Percentiles rank a stretch among this genome's conserved stretches.
phyloP scores from a whole-genome alignment of 2,113 vertebrate species.

The Catharus bicknelli region DNA sequence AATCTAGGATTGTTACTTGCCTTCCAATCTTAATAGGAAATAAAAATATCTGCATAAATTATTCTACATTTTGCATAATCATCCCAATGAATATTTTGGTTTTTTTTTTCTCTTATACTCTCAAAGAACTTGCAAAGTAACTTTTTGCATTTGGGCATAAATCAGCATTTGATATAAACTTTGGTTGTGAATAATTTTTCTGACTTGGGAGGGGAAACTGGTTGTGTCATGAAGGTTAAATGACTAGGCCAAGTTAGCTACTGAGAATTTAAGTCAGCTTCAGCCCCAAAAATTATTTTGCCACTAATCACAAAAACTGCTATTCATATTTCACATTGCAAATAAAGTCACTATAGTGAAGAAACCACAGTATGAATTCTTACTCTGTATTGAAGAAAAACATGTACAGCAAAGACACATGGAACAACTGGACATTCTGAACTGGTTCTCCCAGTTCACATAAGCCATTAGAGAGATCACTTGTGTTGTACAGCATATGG shows the following conservation, averaged over 20 bases:
- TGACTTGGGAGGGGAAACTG: not conserved
- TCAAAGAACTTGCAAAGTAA: not conserved
- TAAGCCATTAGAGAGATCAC: not conserved
- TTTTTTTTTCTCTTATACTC: not conserved
- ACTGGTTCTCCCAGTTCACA: not conserved
- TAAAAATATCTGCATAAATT: not conserved
- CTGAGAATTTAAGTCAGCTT: not conserved
- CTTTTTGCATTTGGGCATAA: not conserved
- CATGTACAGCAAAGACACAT: not conserved
- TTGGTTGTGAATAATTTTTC: not conserved
- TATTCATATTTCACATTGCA: not conserved
- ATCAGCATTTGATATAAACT: not conserved
- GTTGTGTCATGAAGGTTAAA: not conserved
- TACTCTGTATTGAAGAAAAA: not conserved
- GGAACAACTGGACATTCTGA: not conserved
- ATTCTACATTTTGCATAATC: not conserved
- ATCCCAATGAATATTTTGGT: not conserved
- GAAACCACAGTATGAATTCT: not conserved
- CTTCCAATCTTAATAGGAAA: not conserved
- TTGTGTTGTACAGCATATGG: slow-evolving; percentile 43
- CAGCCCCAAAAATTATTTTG: not conserved
- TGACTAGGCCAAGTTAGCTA: not conserved
- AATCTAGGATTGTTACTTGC: not conserved
- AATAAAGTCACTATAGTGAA: not conserved
- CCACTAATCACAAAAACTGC: not conserved